These are phyloP conservation scores for Calyptomena viridis DNA, from an alignment of 2,113 vertebrate species.

Conservation along the genomic window DNA sequence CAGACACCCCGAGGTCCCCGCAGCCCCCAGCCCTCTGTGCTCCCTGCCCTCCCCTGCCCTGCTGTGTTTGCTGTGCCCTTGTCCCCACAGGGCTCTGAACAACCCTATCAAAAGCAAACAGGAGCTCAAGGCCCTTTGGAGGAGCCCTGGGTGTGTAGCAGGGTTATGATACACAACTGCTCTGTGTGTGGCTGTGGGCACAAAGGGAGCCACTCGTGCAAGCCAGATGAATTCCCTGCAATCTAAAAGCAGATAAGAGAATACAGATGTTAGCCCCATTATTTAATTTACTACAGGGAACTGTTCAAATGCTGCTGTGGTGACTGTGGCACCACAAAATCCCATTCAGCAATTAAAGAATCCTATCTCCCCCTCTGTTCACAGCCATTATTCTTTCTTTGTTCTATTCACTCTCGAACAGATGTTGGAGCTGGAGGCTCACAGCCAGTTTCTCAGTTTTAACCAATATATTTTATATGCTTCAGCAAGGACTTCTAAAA, in stretches of 20 bases:
- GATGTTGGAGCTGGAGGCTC: constrained; percentile 3
- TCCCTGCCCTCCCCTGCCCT: not conserved
- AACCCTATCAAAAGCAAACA: constrained; percentile 14
- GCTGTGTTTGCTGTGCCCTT: not conserved
- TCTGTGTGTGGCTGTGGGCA: not conserved
- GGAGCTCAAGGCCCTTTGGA: not conserved
- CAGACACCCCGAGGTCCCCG: not conserved
- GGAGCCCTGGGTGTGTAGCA: accelerated
- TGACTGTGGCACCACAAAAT: not conserved
- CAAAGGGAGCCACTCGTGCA: not conserved
- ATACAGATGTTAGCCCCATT: not conserved
- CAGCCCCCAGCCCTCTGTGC: not conserved
- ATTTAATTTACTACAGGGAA: not conserved
- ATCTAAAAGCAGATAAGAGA: not conserved
- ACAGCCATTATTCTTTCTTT: not conserved
- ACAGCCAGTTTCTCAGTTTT: not conserved
- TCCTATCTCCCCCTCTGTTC: not conserved
- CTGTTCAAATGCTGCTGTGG: not conserved
- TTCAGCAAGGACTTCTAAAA: not conserved
- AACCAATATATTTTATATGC: not conserved
- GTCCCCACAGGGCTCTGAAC: not conserved
- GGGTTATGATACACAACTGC: accelerated
- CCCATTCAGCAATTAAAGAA: not conserved
- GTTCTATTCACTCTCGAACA: not conserved
- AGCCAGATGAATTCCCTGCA: not conserved